These are phyloP conservation scores for Rhinogobio ventralis DNA, from an alignment of 2,797 vertebrate species.

Conservation along the genomic window DNA sequence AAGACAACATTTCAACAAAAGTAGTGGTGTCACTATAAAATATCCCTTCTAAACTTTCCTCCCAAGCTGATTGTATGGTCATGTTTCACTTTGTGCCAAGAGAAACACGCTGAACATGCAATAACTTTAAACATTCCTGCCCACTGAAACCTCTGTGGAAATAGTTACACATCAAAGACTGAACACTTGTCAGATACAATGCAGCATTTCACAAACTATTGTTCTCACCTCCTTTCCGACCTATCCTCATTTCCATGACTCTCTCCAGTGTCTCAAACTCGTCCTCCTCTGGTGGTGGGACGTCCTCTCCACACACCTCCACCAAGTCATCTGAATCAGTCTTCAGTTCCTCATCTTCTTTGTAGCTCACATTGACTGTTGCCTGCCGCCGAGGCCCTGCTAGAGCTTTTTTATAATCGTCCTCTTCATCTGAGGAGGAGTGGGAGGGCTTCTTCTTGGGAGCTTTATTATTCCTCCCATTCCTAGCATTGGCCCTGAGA, in stretches of 20 bases:
- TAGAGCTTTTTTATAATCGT: constrained; percentile 85
- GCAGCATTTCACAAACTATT: neutral
- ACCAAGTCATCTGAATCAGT: constrained; percentile 97
- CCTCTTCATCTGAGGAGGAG: constrained; percentile 90
- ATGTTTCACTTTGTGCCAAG: neutral
- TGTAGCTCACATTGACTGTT: constrained; percentile 97
- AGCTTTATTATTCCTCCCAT: constrained; percentile 86
- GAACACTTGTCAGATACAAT: neutral
- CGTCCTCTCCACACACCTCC: constrained; percentile 96
- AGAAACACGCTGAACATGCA: neutral
- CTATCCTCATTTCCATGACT: constrained; percentile 92
- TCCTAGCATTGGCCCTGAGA: constrained; percentile 84
- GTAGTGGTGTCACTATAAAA: neutral
- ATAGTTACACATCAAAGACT: neutral
- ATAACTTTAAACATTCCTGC: neutral
- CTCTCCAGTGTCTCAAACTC: constrained; percentile 98
- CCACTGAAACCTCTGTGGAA: neutral
- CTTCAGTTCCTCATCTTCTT: constrained; percentile 98
- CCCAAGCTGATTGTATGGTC: neutral
- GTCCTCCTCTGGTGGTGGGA: constrained; percentile 94
- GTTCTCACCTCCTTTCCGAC: constrained; percentile 89
- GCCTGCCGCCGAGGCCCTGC: constrained; percentile 90
- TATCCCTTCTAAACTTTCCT: neutral
- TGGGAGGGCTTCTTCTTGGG: constrained; percentile 85
- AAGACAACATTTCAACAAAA: neutral